phyloP scores from a whole-genome alignment of 1,140 invertebrate species.

The Drosophila nebulosa region DNA sequence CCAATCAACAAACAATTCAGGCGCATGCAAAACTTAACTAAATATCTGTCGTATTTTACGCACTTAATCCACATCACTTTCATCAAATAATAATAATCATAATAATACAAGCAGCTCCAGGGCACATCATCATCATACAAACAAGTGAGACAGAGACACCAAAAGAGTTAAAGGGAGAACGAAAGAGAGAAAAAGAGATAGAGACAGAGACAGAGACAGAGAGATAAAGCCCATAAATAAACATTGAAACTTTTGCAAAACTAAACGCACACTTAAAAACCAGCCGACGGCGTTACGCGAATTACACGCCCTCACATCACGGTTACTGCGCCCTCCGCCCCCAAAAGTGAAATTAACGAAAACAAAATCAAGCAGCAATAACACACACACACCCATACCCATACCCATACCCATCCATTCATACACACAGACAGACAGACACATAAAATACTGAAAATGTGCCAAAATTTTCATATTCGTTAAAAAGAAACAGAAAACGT shows the following conservation, averaged over 20 bases:
- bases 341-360: not conserved
- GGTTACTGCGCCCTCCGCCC: not conserved
- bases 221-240: slow-evolving; percentile 25
- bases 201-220: not conserved
- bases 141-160: not conserved
- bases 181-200: not conserved
- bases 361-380: slow-evolving; percentile 23
- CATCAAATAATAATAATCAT: slow-evolving; percentile 21
- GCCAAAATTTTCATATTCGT: not conserved
- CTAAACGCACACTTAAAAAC: slow-evolving; percentile 34
- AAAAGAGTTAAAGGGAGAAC: not conserved
- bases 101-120: slow-evolving; percentile 27
- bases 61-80: slow-evolving; percentile 40
- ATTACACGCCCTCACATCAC: not conserved
- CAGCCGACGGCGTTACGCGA: slow-evolving; percentile 10
- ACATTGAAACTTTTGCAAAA: slow-evolving; percentile 23
- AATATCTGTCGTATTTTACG: slow-evolving; percentile 2
- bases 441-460: not conserved
- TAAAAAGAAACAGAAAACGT: not conserved
- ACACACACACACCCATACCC: not conserved
- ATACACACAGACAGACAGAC: too few species aligned
- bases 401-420: too few species aligned
- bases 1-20: too few species aligned
- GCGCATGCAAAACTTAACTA: not conserved
- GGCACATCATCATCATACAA: not conserved